These are phyloP conservation scores for Actinopyga echinites DNA, from an alignment of 53 echinoderm and acorn worm species.

Conservation along the genomic window DNA sequence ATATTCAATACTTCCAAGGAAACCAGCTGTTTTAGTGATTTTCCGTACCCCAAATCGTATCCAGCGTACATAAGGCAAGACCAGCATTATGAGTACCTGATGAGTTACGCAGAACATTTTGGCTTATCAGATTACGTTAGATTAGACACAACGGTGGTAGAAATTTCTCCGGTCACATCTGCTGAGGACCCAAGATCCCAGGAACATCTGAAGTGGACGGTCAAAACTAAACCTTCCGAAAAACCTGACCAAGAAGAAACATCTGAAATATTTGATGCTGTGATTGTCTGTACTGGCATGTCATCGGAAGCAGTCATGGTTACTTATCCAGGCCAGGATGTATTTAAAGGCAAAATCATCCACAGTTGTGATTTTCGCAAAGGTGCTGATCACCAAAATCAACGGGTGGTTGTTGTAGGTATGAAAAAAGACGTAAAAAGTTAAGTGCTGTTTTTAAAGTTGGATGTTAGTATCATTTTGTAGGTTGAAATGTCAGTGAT, in stretches of 20 bases:
- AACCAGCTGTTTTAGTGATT: conserved; percentile 76
- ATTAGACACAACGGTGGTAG: conserved; percentile 48
- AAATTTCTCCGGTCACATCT: conserved; percentile 36
- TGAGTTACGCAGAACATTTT: conserved; percentile 57
- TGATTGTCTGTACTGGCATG: conserved; percentile 62
- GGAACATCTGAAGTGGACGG: conserved; percentile 11
- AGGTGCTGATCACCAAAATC: conserved; percentile 52
- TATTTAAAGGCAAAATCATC: conserved; percentile 49
- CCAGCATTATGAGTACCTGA: conserved; percentile 54
- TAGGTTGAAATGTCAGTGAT: too few species aligned
- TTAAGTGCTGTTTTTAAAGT: too few species aligned
- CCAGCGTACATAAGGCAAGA: conserved; percentile 51
- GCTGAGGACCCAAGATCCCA: background rate
- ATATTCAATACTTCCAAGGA: conserved; percentile 76
- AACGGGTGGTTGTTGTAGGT: conserved; percentile 72
- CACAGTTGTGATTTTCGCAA: conserved; percentile 57
- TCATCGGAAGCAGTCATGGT: conserved; percentile 50
- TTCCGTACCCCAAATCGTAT: conserved; percentile 63
- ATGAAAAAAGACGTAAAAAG: background rate
- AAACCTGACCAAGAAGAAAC: background rate
- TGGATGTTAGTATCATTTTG: too few species aligned
- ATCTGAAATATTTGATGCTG: conserved; percentile 62
- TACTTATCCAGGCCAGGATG: conserved; percentile 41
- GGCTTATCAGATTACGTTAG: conserved; percentile 46
- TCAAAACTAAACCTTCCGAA: background rate